Base-by-base conservation (phyloP, 2,888 invertebrate genomes). In the Leptopterna dolabrata region DNA sequence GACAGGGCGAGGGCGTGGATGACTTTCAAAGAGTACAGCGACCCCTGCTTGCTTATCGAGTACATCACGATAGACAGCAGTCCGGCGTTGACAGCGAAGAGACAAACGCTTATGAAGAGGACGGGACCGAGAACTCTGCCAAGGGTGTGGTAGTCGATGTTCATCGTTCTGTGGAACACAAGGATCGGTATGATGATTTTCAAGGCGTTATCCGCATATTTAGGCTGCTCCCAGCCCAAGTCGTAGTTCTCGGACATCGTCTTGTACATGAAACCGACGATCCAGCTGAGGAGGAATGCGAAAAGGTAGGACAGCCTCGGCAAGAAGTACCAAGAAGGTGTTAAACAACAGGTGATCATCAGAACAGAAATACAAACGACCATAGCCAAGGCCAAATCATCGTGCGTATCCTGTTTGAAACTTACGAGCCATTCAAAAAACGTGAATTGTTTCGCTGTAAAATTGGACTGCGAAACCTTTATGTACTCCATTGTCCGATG, bases 91-190 rank as follows among this genome's bases (percentile, higher is more conserved):
- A 41, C 19, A 0, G 30, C 27, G 76, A 85, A 85, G 14, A 85
- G 51, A 45, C 73, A 71, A 16, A 30, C 71, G 45, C 85, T 76
- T 73, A 85, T 45, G 47, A 85, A 29, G 14, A 85, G 1, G 51
- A 86, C 86, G 0, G 76, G 86, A 0, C 78, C 78, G 6, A 86
- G 45, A 71, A 78, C 30, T 78, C 86, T 47, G 13, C 86, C 76
- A n/a, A 86, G 63, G 3, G 86, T 86, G 78, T 86, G 76, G 78
- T 86, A 86, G 78, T 86, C 86, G 55, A 86, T 86, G 41, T 63
- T 45, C 27, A 86, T 41, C 4, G 86, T 86, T 29, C 43, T 11
- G 19, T 80, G 36, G 63, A 86, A 86, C 24, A 86, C 41, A 1
- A 86, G 27, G 30, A 76, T 11, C 11, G 86, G 86, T 3, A 78